Evolutionary conservation across 2,888 invertebrate species (phyloP).

Genomic region (Siphlonurus alternatus): DNA sequence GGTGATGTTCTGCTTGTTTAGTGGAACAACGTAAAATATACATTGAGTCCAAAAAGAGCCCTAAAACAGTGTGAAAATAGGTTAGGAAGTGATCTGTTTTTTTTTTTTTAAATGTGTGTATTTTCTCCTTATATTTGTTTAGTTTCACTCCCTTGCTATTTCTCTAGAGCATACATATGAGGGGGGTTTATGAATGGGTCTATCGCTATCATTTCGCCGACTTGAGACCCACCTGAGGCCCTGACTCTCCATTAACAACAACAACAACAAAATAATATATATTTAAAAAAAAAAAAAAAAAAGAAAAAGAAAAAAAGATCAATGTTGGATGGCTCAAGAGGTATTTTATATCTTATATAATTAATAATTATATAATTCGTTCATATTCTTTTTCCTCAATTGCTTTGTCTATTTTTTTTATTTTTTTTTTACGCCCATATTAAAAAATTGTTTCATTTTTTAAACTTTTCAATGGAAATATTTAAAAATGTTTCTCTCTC

Average conservation of each 20-base stretch:
- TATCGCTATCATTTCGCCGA: not conserved
- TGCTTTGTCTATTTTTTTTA: not conserved
- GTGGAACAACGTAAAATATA: not conserved
- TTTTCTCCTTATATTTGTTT: too few relatives aligned
- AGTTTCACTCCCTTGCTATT: constrained; percentile 16
- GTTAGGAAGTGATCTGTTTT: not conserved
- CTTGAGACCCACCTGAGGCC: not conserved
- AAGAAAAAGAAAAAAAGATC: not conserved
- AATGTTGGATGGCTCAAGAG: constrained; percentile 3
- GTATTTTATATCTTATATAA: not conserved
- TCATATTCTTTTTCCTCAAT: constrained; percentile 1
- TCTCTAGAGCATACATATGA: constrained; percentile 11
- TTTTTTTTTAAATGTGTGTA: constrained; percentile 8
- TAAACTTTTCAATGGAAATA: not conserved
- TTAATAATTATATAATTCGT: not conserved
- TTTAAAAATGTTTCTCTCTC: not conserved
- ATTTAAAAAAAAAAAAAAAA: not conserved
- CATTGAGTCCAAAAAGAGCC: constrained; percentile 8
- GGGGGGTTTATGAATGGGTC: not conserved
- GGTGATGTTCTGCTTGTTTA: too few relatives aligned
- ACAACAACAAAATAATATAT: constrained; percentile 4
- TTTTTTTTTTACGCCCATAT: not conserved
- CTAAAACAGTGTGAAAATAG: constrained; percentile 10
- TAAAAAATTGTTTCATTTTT: not conserved
- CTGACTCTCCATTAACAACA: not conserved